phyloP scores from a whole-genome alignment of 2,797 vertebrate genomes.

The Stomatorhinus walkeri region DNA sequence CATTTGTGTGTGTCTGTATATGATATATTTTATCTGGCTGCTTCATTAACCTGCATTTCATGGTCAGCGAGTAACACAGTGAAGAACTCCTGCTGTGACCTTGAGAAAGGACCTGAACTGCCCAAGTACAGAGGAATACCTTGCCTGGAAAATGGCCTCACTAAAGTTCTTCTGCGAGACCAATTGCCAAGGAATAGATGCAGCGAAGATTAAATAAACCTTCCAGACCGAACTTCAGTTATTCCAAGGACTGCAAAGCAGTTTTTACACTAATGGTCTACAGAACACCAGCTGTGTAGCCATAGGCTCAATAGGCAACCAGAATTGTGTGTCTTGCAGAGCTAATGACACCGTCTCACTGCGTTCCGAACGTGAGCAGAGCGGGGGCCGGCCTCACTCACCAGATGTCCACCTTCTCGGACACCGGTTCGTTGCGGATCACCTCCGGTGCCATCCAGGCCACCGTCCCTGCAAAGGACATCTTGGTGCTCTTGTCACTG shows the following conservation, averaged over 20 bases:
- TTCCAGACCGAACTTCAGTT: background rate
- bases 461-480: constrained; percentile 97
- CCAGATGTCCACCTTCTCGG: constrained; percentile 98
- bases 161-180: background rate
- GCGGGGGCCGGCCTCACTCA: constrained; percentile 50
- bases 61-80: background rate
- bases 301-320: background rate
- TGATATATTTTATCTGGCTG: background rate
- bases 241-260: background rate
- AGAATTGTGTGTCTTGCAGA: background rate
- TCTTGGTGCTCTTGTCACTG: constrained; percentile 97
- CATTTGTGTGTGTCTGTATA: background rate
- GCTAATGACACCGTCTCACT: background rate
- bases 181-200: background rate
- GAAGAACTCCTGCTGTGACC: background rate
- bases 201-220: background rate
- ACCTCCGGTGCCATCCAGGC: constrained; percentile 99
- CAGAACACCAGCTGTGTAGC: background rate
- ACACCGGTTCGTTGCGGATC: constrained; percentile 94
- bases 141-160: background rate
- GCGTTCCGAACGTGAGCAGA: background rate
- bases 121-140: background rate
- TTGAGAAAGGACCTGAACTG: background rate
- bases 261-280: background rate
- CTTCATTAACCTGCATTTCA: background rate